A percentile compares a stretch with the other conserved stretches of the same genome.
phyloP scores from a whole-genome alignment of 2,797 vertebrate species.

The Knipowitschia caucasica region DNA sequence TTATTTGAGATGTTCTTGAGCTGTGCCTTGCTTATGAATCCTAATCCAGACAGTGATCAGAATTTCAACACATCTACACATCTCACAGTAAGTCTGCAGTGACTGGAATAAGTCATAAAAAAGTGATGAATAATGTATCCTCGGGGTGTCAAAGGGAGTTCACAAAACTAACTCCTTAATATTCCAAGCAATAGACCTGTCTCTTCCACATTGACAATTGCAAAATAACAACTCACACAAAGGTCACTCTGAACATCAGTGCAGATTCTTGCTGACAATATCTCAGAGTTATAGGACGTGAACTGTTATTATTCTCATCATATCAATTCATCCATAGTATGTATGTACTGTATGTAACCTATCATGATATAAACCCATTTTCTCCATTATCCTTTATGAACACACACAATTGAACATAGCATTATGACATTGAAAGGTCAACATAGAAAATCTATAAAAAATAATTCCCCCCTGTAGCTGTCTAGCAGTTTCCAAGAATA shows the following conservation, averaged over 20 bases:
- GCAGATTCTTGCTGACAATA: neutral
- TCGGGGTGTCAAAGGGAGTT: constrained; percentile 1
- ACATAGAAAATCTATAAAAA: neutral
- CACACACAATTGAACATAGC: too few species aligned
- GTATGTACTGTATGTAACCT: too few species aligned
- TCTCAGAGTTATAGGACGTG: constrained; percentile 2
- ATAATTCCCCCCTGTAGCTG: neutral
- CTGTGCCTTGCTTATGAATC: neutral
- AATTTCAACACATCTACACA: neutral
- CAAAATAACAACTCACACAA: neutral
- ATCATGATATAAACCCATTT: too few species aligned
- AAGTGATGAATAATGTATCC: neutral
- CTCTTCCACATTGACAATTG: neutral
- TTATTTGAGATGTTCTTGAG: neutral
- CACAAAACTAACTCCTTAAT: constrained; percentile 1
- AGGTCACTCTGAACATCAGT: neutral
- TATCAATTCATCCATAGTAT: too few species aligned
- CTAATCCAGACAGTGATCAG: neutral
- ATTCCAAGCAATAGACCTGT: neutral
- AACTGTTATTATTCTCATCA: neutral
- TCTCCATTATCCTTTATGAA: too few species aligned
- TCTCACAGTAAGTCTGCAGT: neutral
- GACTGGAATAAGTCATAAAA: neutral
- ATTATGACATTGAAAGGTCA: constrained; percentile 20
- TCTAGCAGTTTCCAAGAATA: too few species aligned